A percentile compares a stretch with the other conserved stretches of the same genome.
phyloP scores from a whole-genome alignment of 2,113 vertebrate genomes.

The Pogona vitticeps region DNA sequence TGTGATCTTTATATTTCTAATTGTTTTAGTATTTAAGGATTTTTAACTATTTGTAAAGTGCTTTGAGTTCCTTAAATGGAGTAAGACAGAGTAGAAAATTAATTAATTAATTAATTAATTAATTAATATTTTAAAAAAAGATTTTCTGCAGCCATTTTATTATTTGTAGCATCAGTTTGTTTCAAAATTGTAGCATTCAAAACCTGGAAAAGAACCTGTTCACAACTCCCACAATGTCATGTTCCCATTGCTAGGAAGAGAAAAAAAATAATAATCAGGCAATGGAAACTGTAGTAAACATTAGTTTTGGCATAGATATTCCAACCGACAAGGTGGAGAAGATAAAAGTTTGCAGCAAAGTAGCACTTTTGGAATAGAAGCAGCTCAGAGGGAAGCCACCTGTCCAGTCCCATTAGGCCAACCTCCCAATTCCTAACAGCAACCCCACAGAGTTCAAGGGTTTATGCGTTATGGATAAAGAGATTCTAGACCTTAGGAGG shows the following conservation, averaged over 20 bases:
- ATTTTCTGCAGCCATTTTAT: background rate
- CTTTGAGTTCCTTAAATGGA: too few species aligned
- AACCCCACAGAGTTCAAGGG: slow-evolving; percentile 15
- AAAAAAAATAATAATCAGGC: too few species aligned
- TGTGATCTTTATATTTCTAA: too few species aligned
- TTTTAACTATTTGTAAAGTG: too few species aligned
- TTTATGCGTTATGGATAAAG: slow-evolving; percentile 19
- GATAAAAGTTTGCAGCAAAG: background rate
- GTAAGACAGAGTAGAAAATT: too few species aligned
- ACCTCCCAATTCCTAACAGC: background rate
- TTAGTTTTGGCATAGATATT: background rate
- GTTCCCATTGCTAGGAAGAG: background rate
- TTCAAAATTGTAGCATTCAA: background rate
- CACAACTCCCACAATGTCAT: background rate
- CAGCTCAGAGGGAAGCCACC: slow-evolving; percentile 5
- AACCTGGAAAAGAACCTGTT: background rate
- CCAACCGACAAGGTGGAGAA: background rate
- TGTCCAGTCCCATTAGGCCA: background rate
- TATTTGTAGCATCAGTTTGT: background rate
- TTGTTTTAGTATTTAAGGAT: too few species aligned
- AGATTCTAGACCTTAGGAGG: slow-evolving; percentile 11
- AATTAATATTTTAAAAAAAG: too few species aligned
- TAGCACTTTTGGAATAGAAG: background rate
- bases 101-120: too few species aligned
- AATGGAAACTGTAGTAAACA: background rate